phyloP scores from a whole-genome alignment of 2,113 vertebrate species.

The Gnathonemus longibarbis region DNA sequence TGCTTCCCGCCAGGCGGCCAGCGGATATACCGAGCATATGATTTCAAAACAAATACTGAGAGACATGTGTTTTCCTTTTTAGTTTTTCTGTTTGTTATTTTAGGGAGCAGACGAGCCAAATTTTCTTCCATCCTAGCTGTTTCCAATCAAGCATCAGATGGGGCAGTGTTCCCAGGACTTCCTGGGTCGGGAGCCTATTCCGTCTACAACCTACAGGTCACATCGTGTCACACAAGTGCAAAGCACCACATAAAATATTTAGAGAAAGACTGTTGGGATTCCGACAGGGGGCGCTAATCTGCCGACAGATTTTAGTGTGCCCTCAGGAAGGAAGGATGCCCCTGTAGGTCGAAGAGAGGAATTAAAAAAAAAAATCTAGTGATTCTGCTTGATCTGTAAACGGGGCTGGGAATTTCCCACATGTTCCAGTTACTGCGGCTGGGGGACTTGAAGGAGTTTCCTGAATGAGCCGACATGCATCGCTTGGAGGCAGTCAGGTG shows the following conservation, averaged over 20 bases:
- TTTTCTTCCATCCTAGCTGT: neutral
- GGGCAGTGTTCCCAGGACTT: neutral
- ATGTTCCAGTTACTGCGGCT: neutral
- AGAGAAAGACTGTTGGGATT: neutral
- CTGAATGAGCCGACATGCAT: neutral
- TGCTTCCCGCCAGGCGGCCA: neutral
- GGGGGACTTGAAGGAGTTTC: neutral
- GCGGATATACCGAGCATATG: neutral
- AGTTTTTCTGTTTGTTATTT: neutral
- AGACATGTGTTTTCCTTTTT: neutral
- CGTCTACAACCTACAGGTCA: neutral
- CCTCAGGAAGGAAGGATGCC: neutral
- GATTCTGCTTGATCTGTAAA: neutral
- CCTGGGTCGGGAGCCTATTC: neutral
- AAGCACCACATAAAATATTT: neutral
- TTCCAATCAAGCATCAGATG: neutral
- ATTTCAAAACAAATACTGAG: neutral
- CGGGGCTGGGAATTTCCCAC: conserved; percentile 1
- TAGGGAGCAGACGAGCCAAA: neutral
- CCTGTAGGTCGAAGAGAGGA: neutral
- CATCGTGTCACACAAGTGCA: neutral
- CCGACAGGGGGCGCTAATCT: neutral
- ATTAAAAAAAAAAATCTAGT: neutral
- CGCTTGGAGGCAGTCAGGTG: neutral
- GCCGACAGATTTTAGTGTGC: neutral